phyloP scores from a whole-genome alignment of 1,140 invertebrate genomes.

The Bombus sibiricus region DNA sequence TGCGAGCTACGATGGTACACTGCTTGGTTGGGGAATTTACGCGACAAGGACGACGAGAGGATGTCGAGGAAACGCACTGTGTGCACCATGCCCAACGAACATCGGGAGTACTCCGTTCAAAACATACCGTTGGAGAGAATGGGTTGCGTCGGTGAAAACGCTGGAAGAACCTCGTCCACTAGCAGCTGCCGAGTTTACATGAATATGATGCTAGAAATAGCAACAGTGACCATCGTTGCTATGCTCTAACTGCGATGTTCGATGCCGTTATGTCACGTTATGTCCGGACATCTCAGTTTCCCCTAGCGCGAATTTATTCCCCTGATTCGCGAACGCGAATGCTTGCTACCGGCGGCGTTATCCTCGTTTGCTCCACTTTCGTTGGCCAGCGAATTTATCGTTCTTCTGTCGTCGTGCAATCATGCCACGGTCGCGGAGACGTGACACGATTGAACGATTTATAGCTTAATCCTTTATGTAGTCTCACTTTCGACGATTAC shows the following conservation, averaged over 20 bases:
- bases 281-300: background rate
- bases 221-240: slow-evolving; percentile 1
- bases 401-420: slow-evolving; percentile 15
- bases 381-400: background rate
- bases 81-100: slow-evolving; percentile 89
- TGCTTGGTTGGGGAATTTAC: slow-evolving; percentile 89
- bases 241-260: slow-evolving; percentile 29
- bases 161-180: slow-evolving; percentile 70
- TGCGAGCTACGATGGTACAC: slow-evolving; percentile 94
- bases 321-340: background rate
- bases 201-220: slow-evolving; percentile 22
- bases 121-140: slow-evolving; percentile 91
- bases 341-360: background rate
- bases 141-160: slow-evolving; percentile 89
- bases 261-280: background rate
- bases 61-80: slow-evolving; percentile 93
- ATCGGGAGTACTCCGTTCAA: slow-evolving; percentile 91
- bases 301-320: background rate
- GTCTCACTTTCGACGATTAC: background rate
- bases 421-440: slow-evolving; percentile 62
- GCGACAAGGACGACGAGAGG: slow-evolving; percentile 91
- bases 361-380: background rate
- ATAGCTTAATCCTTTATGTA: background rate
- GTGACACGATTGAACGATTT: slow-evolving; percentile 43
- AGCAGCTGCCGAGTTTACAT: slow-evolving; percentile 11